Evolutionary conservation across 2,113 vertebrate species (phyloP).

Genomic region (Myiopsitta monachus): DNA sequence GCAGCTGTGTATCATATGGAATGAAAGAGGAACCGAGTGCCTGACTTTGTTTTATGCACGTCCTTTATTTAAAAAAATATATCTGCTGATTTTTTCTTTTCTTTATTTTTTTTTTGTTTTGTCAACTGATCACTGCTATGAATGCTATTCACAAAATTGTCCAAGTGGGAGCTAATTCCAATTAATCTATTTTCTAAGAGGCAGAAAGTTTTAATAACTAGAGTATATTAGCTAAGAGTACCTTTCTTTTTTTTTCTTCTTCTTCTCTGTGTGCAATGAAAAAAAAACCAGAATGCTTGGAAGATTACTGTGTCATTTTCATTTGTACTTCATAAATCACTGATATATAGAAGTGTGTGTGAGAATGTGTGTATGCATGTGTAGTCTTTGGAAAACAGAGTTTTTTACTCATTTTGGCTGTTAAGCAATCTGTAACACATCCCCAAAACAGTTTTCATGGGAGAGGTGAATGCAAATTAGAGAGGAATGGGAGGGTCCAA

Average conservation of each 20-base stretch:
- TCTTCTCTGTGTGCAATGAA: not conserved
- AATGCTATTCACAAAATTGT: not conserved
- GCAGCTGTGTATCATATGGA: conserved; percentile 51
- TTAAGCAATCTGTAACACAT: not conserved
- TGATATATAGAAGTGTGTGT: not conserved
- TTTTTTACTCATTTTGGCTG: not conserved
- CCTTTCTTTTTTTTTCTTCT: too few species aligned
- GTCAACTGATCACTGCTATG: not conserved
- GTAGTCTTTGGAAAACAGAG: not conserved
- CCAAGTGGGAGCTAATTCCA: not conserved
- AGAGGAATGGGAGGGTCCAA: not conserved
- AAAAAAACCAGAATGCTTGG: not conserved
- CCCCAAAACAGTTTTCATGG: not conserved
- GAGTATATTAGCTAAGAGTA: not conserved
- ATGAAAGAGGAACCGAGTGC: conserved; percentile 23
- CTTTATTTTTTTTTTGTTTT: not conserved
- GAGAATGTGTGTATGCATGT: not conserved
- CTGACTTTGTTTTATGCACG: conserved; percentile 27
- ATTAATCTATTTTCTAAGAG: conserved; percentile 11
- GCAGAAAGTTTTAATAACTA: not conserved
- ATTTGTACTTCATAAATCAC: not conserved
- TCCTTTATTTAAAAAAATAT: conserved; percentile 16
- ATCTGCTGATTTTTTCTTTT: conserved; percentile 16
- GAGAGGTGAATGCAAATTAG: not conserved
- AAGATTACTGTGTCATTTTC: conserved; percentile 3